Evolutionary conservation across 2,797 vertebrate species (phyloP).

Genomic region (Catamblyrhynchus diadema): DNA sequence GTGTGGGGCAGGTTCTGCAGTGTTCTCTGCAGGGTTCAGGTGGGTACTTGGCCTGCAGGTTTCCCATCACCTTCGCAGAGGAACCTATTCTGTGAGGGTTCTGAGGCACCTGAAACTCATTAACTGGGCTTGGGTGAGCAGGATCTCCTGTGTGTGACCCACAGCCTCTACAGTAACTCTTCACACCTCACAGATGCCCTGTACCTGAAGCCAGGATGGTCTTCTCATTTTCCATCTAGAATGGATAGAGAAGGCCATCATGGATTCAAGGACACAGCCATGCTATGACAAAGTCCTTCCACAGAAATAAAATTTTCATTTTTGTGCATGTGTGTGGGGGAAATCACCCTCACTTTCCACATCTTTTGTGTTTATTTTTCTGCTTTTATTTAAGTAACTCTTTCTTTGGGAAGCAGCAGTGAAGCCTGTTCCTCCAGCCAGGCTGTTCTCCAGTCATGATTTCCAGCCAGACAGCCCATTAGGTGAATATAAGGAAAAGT

Average conservation of each 20-base stretch:
- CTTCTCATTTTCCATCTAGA: neutral
- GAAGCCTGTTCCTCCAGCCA: neutral
- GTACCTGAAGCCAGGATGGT: neutral
- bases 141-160: neutral
- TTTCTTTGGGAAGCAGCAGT: neutral
- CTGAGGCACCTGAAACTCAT: neutral
- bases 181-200: neutral
- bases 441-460: neutral
- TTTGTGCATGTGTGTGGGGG: fast-evolving
- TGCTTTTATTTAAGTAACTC: neutral
- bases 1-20: neutral
- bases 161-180: neutral
- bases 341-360: neutral
- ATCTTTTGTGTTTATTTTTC: neutral
- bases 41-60: neutral
- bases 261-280: neutral
- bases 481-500: neutral
- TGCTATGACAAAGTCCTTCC: neutral
- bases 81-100: fast-evolving
- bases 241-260: fast-evolving
- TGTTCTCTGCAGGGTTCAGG: neutral
- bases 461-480: neutral
- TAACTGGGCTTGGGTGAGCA: neutral
- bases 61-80: neutral
- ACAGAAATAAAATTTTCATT: neutral